Conservation (phyloP, 2,888 invertebrate species). For the Drosophila maculinotata region DNA sequence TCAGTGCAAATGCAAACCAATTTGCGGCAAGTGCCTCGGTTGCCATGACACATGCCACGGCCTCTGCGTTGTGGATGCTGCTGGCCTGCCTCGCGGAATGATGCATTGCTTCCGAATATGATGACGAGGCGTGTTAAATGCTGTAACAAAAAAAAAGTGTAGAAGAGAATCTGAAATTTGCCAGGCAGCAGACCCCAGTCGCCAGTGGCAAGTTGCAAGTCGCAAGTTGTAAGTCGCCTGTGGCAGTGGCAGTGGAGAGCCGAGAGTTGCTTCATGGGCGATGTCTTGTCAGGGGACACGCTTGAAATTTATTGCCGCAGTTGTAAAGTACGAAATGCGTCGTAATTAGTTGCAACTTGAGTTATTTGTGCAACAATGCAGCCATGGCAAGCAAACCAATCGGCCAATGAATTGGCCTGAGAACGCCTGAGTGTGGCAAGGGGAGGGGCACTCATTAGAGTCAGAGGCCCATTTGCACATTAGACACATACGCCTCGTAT, state of each 20-base stretch:
- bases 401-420: constrained; percentile 40
- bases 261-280: constrained; percentile 47
- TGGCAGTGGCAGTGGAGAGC: constrained; percentile 16
- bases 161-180: constrained; percentile 55
- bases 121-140: constrained; percentile 79
- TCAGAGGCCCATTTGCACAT: constrained; percentile 66
- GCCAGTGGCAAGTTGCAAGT: constrained; percentile 8
- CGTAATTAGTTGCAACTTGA: constrained; percentile 81
- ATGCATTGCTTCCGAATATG: constrained; percentile 80
- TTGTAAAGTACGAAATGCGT: constrained; percentile 79
- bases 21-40: constrained; percentile 78
- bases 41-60: constrained; percentile 74
- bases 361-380: constrained; percentile 80
- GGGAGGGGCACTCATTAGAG: constrained; percentile 52
- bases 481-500: constrained; percentile 73
- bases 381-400: constrained; percentile 43
- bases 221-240: constrained; percentile 2
- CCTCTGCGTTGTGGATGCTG: constrained; percentile 1
- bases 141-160: constrained; percentile 26
- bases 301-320: constrained; percentile 76
- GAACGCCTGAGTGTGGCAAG: too few species aligned
- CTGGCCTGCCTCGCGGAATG: constrained; percentile 58
- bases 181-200: constrained; percentile 46
- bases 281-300: constrained; percentile 76
- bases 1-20: constrained; percentile 73